These are phyloP conservation scores for Drosophila prolongata DNA, from an alignment of 2,888 invertebrate species.

Conservation along the genomic window DNA sequence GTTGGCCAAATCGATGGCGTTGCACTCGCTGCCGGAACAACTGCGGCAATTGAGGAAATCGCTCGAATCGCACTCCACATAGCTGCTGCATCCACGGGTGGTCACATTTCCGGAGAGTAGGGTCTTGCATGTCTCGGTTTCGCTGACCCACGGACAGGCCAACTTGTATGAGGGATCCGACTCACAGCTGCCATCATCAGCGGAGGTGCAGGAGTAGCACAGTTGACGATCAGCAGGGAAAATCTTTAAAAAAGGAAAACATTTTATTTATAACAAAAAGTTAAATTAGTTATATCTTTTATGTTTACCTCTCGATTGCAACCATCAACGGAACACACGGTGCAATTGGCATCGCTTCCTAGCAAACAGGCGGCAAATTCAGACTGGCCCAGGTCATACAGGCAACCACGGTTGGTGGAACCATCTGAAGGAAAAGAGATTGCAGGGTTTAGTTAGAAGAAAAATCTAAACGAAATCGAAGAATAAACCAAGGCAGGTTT, in stretches of 20 bases:
- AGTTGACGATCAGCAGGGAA: conserved; percentile 78
- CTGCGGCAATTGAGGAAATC: conserved; percentile 75
- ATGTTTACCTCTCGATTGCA: conserved; percentile 78
- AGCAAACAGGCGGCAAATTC: conserved; percentile 74
- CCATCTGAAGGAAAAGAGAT: conserved; percentile 60
- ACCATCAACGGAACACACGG: conserved; percentile 64
- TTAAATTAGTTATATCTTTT: no score
- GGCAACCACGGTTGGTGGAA: conserved; percentile 75
- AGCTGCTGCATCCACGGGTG: conserved; percentile 78
- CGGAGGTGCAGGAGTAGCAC: conserved; percentile 76
- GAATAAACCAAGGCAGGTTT: no score
- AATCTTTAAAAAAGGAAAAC: conserved; percentile 49
- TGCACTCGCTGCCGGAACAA: conserved; percentile 75
- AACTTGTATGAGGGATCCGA: conserved; percentile 60
- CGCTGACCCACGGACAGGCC: conserved; percentile 65
- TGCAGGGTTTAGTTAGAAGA: neutral
- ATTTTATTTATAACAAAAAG: neutral
- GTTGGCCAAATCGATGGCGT: conserved; percentile 76
- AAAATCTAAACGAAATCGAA: neutral
- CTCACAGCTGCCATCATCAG: conserved; percentile 73
- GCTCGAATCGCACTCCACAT: conserved; percentile 62
- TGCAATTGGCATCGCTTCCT: conserved; percentile 70
- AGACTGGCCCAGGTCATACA: conserved; percentile 62
- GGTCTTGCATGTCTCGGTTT: conserved; percentile 73
- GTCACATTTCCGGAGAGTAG: conserved; percentile 67